Base-by-base conservation (phyloP, 1,140 invertebrate genomes). In the Cotesia typhae region DNA sequence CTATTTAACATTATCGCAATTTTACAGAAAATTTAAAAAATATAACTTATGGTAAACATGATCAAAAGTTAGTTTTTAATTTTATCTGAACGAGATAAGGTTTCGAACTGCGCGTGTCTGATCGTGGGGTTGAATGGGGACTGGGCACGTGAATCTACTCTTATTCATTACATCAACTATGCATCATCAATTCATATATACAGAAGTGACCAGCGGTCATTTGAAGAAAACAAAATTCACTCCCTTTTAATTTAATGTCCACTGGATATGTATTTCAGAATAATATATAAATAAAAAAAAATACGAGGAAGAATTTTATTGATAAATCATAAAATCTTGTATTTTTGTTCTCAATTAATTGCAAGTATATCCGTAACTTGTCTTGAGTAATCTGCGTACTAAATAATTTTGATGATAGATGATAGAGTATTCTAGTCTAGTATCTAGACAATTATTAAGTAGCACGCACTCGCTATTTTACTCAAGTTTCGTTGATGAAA, bases 181-280 rank as follows among this genome's bases (percentile, higher is more conserved):
- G 78, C 77, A 77, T 78, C 79, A 78, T 28, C 35, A 63, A 59
- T 35, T 20, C 41, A 47, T 55, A 55, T 36, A 12, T 71, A 72
- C 59, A 71, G 78, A 76, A 75, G 59, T 76, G 75, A 28, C 76
- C 77, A 74, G 4, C 75, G 74, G 79, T 72, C 68, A 75, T n/a
- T 41, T 35, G 12, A 64, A 41, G 35, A 14, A 37, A n/a, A 12
- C n/a, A 20, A 14, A n/a, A n/a, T 55, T 55, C 12, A 55, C 53
- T n/a, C 17, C 12, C 17, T 55, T 55, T 17, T 14, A 4, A n/a
- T 55, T 17, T 14, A 4, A n/a, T n/a, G 17, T 55, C 17, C 4
- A 14, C 53, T 14, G 12, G n/a, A 14, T 55, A 51, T 9, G 3
- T 3, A 9, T 51, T 51, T 51, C 12, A 51, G 12, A 55, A 55